Base-by-base conservation (phyloP, 2,113 vertebrate species). In the Poeciliopsis prolifica region DNA sequence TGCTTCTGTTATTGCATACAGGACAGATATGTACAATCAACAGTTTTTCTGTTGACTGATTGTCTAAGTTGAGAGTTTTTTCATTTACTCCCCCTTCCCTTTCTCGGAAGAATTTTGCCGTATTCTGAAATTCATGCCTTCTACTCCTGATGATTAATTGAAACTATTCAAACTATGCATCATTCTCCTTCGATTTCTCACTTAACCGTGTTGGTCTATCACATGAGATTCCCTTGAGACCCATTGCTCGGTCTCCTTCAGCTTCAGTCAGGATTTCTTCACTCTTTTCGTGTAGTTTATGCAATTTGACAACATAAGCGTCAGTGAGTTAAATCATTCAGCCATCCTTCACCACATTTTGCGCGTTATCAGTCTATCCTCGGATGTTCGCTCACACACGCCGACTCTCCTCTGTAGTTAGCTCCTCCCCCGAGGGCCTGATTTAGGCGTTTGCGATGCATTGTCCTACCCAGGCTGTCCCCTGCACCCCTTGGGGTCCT, bases 361-460 rank as follows among this genome's bases (percentile, higher is more conserved):
- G 31, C 7, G 14, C 28, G 31, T 12, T 70, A 40, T 58, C 29
- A 7, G 30, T 14, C 48, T 58, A 17, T 69, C 31, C 29, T 61
- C 11, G 11, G 54, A 24, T 31, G 24, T 26, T 70, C 40, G 12
- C 51, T 54, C 13, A 60, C 9, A 35, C 1, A 67, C 40, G 8
- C 61, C n/a, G 62, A 70, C n/a, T 29, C 40, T 78, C 77, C 73
- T 29, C 33, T 78, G 79, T 68, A 68, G 51, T 69, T 68, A 37
- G 73, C 69, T 79, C 65, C 48, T 77, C 72, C 80, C 71, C 0
- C 35, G 9, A 61, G 78, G 69, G 74, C 78, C 72, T 77, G 48
- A 76, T 87, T 76, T 74, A 74, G 79, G 68, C 73, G 62, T 87
- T 67, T 37, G 58, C 77, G 76, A 72, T 77, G 80, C 75, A 81